Evolutionary conservation across 2,888 invertebrate genomes (phyloP), one percentile per base, ranked within the genome.

Genomic region (Amphipoea lucens): DNA sequence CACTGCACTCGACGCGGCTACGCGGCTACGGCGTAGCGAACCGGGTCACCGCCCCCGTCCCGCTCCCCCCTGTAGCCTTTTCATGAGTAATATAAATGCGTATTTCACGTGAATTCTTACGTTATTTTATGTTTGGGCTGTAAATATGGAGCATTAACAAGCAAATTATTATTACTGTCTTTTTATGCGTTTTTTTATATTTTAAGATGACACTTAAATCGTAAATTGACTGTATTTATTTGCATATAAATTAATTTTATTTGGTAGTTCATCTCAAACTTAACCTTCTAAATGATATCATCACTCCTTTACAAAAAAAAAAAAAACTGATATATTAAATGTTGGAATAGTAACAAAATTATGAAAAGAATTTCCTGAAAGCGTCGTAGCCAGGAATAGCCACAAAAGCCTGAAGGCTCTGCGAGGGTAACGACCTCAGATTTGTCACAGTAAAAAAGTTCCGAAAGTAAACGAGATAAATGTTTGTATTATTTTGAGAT

Each of bases 1-100:
- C 96, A 95, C 91, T 95, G 96, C 95, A 94, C 96, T 94, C 95
- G 95, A 94, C 95, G 81, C 77, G 76, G 83, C 73, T 80, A 80
- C 79, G 60, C 66, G 67, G 63, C 76, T 76, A 76, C 92, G 89
- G 77, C 78, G 87, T 85, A 87, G 85, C 82, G 74, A 96, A 95
- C 92, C 95, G 92, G 96, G 96, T 96, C 96, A 96, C 90, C 92
- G 93, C 89, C 90, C 90, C 88, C 85, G 75, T 76, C 84, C 78
- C 79, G 82, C 83, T 88, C 89, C 88, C 84, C 87, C 82, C 42
- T 74, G 82, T 80, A 71, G 78, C 80, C 82, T 79, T 85, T 84
- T 79, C 84, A 84, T 80, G 83, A 88, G 78, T 83, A 85, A 85
- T 85, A 85, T 86, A 81, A 84, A 86, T 83, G 84, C 86, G 84